Conservation (phyloP, 2,888 invertebrate genomes). For the Philonicus albiceps region DNA sequence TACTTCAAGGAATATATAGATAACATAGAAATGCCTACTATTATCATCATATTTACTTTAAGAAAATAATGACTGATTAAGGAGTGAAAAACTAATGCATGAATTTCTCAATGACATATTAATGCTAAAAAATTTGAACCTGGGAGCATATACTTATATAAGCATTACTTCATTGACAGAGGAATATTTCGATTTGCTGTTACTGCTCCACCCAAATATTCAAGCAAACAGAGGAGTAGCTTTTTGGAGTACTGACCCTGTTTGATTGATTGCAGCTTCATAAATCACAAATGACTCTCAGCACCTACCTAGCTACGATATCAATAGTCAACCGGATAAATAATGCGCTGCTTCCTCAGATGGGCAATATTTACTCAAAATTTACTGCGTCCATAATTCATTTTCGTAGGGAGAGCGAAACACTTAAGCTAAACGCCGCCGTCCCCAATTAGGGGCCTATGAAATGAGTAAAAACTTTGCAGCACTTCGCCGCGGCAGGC, state of each 20-base stretch:
- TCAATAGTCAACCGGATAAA: slow-evolving; percentile 42
- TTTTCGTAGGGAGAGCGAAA: slow-evolving; percentile 25
- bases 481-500: background rate
- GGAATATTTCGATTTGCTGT: too few species aligned
- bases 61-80: too few species aligned
- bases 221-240: background rate
- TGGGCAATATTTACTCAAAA: slow-evolving; percentile 47
- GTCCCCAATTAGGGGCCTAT: slow-evolving; percentile 42
- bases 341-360: slow-evolving; percentile 45
- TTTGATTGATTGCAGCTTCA: slow-evolving; percentile 7
- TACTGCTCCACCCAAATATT: background rate
- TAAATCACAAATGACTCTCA: slow-evolving; percentile 24
- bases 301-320: slow-evolving; percentile 7
- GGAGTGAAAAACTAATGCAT: too few species aligned
- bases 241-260: background rate
- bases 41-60: too few species aligned
- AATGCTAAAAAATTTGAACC: too few species aligned
- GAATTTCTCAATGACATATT: too few species aligned
- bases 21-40: too few species aligned
- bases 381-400: slow-evolving; percentile 47
- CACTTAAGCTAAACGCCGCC: slow-evolving; percentile 43
- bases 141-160: too few species aligned
- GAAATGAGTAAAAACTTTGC: slow-evolving; percentile 38
- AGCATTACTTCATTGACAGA: too few species aligned
- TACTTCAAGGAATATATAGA: too few species aligned